A percentile compares a stretch with the other conserved stretches of the same genome.
These are phyloP conservation scores for Callospermophilus lateralis DNA, from an alignment of 2,113 vertebrate genomes.

Conservation along the genomic window DNA sequence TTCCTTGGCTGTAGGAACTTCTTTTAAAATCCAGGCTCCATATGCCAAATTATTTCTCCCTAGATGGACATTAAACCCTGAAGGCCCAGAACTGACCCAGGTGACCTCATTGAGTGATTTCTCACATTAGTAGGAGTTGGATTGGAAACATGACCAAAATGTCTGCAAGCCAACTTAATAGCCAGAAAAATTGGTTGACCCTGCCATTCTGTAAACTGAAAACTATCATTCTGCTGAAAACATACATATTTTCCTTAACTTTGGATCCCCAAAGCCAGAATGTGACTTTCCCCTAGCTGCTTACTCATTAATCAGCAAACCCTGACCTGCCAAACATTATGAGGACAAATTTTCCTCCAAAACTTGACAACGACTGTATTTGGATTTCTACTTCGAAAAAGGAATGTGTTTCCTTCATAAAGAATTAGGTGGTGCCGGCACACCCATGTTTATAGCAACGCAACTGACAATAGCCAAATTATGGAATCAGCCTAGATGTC, in stretches of 20 bases:
- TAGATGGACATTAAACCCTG: not conserved
- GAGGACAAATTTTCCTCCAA: not conserved
- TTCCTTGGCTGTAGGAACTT: not conserved
- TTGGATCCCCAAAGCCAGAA: constrained; percentile 1
- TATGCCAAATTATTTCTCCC: constrained; percentile 1
- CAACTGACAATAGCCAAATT: too few species aligned
- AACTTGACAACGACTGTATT: not conserved
- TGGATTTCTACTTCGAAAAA: constrained; percentile 38
- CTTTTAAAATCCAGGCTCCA: not conserved
- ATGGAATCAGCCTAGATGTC: too few species aligned
- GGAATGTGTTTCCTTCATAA: constrained; percentile 2
- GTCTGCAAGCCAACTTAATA: not conserved
- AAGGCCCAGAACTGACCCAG: not conserved
- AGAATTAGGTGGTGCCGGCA: not conserved
- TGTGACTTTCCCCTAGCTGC: not conserved
- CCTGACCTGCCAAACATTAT: not conserved
- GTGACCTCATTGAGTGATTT: constrained; percentile 5
- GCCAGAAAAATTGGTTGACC: not conserved
- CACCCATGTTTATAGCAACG: too few species aligned
- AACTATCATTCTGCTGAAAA: constrained; percentile 20
- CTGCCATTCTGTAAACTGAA: not conserved
- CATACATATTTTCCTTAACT: not conserved
- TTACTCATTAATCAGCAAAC: constrained; percentile 22
- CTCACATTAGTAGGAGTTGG: not conserved
- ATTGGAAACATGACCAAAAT: constrained; percentile 12